These are phyloP conservation scores for Dynastes maya DNA, from an alignment of 2,888 invertebrate genomes.

Conservation along the genomic window DNA sequence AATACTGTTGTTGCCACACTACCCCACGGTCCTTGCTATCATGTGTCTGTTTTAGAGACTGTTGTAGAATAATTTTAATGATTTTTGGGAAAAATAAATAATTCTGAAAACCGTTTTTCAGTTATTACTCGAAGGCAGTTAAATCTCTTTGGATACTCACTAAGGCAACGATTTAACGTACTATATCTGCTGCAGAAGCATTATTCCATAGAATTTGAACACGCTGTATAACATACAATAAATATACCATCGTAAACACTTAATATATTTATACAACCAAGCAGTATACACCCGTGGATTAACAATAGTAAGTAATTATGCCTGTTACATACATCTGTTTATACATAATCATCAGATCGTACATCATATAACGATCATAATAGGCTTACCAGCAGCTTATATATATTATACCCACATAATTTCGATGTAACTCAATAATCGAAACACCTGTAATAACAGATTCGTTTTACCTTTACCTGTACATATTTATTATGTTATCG, in stretches of 20 bases:
- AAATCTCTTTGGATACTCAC: too few species aligned
- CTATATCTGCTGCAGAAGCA: too few species aligned
- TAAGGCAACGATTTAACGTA: too few species aligned
- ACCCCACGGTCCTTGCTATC: too few species aligned
- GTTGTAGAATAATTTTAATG: too few species aligned
- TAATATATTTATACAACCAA: neutral
- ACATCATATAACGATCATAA: constrained; percentile 1
- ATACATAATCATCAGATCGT: constrained; percentile 20
- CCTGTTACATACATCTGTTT: constrained; percentile 32
- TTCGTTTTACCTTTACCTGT: constrained; percentile 17
- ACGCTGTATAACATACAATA: neutral
- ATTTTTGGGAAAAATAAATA: too few species aligned
- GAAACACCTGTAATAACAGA: constrained; percentile 42
- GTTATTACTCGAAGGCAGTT: too few species aligned
- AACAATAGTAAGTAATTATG: constrained; percentile 3
- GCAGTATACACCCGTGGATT: neutral
- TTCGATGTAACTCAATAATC: constrained; percentile 36
- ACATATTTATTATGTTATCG: constrained; percentile 23
- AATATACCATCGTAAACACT: neutral
- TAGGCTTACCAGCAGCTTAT: neutral
- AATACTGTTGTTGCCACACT: too few species aligned
- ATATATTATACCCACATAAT: neutral
- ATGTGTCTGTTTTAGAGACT: too few species aligned
- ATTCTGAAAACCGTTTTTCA: too few species aligned
- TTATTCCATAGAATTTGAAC: too few species aligned